Evolutionary conservation across 2,888 invertebrate genomes (phyloP).

Genomic region (Laothoe populi): DNA sequence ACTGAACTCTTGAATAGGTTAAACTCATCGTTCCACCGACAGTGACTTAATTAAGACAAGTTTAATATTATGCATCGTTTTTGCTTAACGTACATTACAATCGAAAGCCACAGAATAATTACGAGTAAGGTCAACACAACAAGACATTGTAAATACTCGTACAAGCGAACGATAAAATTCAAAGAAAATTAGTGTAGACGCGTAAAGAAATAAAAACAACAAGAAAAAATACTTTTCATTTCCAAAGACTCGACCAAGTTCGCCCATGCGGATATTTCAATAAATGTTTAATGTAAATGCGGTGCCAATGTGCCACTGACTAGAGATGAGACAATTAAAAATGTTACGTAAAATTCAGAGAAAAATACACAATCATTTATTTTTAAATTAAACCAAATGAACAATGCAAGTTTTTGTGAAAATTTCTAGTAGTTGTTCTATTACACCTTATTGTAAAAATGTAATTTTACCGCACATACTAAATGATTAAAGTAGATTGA

Average conservation of each 20-base stretch:
- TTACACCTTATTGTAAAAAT: no score
- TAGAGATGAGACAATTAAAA: neutral
- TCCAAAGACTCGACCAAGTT: neutral
- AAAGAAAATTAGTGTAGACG: neutral
- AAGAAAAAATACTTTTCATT: slow-evolving; percentile 3
- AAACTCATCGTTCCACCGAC: no score
- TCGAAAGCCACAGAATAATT: neutral
- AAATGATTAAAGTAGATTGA: no score
- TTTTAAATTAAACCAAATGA: neutral
- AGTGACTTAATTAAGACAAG: no score
- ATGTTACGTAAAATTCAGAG: neutral
- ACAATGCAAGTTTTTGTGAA: neutral
- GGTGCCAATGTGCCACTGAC: neutral
- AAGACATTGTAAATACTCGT: neutral
- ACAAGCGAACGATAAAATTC: neutral
- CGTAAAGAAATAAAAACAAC: neutral
- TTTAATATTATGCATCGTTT: neutral
- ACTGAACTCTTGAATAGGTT: no score
- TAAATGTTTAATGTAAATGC: slow-evolving; percentile 11
- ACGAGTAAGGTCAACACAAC: neutral
- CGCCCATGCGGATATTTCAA: slow-evolving; percentile 4
- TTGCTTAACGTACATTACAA: neutral
- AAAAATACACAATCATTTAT: no score
- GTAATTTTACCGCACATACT: no score
- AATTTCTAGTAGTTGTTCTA: no score